Conservation (phyloP, 1,140 invertebrate genomes). For the Lethocerus indicus region DNA sequence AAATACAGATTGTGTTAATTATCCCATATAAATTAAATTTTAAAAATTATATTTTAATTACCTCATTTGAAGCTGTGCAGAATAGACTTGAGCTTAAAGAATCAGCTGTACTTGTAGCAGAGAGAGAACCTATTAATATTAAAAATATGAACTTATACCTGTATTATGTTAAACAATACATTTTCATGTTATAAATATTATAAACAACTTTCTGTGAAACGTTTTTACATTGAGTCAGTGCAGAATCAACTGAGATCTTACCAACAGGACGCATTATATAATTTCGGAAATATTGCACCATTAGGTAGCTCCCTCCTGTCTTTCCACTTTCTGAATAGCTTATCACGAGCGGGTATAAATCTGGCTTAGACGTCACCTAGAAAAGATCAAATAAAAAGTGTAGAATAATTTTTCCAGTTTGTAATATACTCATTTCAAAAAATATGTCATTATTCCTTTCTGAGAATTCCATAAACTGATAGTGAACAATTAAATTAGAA, state of each 20-base stretch:
- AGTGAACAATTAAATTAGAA: not conserved
- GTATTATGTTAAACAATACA: not conserved
- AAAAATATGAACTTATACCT: conserved; percentile 6
- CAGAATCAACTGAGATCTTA: no score
- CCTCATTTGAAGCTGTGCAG: conserved; percentile 53
- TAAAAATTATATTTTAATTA: conserved; percentile 27
- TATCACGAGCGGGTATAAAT: conserved; percentile 65
- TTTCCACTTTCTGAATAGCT: conserved; percentile 52
- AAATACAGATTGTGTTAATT: not conserved
- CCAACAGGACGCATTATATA: conserved; percentile 48
- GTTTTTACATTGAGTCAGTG: no score
- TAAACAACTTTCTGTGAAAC: no score
- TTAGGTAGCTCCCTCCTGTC: conserved; percentile 43
- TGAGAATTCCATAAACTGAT: no score
- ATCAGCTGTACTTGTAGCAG: conserved; percentile 62
- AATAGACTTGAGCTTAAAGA: conserved; percentile 67
- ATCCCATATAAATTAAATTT: not conserved
- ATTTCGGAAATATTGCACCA: conserved; percentile 66
- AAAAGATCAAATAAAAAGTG: not conserved
- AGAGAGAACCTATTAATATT: conserved; percentile 40
- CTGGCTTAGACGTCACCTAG: conserved; percentile 68
- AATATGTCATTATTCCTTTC: not conserved
- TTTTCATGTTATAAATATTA: not conserved
- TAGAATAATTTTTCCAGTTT: not conserved
- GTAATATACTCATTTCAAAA: not conserved